A percentile compares a stretch with the other conserved stretches of the same genome.
Conservation (phyloP, 2,888 invertebrate genomes). For the Toxonevra muliebris region DNA sequence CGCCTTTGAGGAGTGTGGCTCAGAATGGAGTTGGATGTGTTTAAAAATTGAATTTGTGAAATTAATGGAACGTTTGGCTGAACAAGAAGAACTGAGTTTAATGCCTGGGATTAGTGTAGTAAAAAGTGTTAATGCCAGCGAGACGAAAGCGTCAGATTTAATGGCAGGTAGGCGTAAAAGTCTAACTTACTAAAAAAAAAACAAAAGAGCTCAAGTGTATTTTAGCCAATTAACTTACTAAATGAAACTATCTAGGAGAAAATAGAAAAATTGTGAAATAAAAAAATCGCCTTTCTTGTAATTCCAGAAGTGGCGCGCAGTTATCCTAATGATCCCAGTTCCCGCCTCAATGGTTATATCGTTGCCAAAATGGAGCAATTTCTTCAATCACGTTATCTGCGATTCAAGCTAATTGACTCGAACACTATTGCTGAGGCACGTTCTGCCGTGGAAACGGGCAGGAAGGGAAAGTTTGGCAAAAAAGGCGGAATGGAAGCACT, state of each 20-base stretch:
- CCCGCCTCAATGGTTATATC: constrained; percentile 78
- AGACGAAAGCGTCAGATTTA: constrained; percentile 71
- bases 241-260: too few species aligned
- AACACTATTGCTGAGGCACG: constrained; percentile 70
- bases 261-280: not conserved
- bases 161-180: constrained; percentile 67
- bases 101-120: constrained; percentile 80
- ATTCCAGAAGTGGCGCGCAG: constrained; percentile 74
- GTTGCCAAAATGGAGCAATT: constrained; percentile 77
- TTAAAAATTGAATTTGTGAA: constrained; percentile 81
- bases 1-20: constrained; percentile 68
- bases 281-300: not conserved
- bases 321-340: constrained; percentile 79
- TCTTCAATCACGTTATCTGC: constrained; percentile 77
- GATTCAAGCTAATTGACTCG: constrained; percentile 75
- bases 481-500: constrained; percentile 68
- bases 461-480: constrained; percentile 69
- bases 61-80: constrained; percentile 78
- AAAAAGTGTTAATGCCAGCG: constrained; percentile 71
- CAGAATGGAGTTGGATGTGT: constrained; percentile 76
- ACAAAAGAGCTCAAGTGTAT: too few species aligned
- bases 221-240: too few species aligned
- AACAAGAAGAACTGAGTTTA: constrained; percentile 73
- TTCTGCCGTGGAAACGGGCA: constrained; percentile 67
- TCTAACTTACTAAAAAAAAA: too few species aligned